Evolutionary conservation across 2,113 vertebrate species (phyloP), one percentile per base, ranked within the genome.

Genomic region (Prochilodus magdalenae): DNA sequence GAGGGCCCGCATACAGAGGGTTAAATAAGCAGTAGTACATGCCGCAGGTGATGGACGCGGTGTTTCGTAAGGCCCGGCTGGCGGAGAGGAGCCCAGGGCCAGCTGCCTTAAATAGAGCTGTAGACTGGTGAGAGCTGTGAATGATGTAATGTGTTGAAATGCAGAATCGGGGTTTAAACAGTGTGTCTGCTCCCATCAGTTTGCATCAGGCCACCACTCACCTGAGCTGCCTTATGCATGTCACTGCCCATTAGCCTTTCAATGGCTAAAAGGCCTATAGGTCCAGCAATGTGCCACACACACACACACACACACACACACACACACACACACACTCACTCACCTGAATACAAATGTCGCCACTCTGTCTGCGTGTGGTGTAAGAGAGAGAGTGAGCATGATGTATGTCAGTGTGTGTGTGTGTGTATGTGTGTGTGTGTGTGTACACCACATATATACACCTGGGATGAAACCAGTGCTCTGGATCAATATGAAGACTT

Each of bases 91-190:
- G 65, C 47, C 65, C 65, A 69, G 36, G 53, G 53, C 67, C 77
- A 77, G 24, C 12, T 77, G 60, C 18, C 60, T 77, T 65, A 77
- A 77, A 77, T 77, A 66, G 75, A 77, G 75, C 75, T 66, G 60
- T 65, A 65, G 77, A 44, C 16, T 5, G n/a, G 62, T 0, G 27
- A 10, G 29, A 30, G 62, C 27, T 24, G 62, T 27, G 65, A 79
- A 71, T 79, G 77, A 79, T 79, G 77, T 79, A 79, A 79, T 60
- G 66, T 59, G 77, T 24, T 47, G 77, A 79, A 79, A 79, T 79
- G 51, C 77, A 71, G 15, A 79, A 44, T 27, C 18, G n/a, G 29
- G 49, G 66, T 70, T 79, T 79, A 71, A 79, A 79, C 66, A 18
- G 24, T 60, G 69, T 71, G 77, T 65, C 77, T 44, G 51, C 66